Conservation (phyloP, 1,140 invertebrate genomes). For the Drosophila takahashii region DNA sequence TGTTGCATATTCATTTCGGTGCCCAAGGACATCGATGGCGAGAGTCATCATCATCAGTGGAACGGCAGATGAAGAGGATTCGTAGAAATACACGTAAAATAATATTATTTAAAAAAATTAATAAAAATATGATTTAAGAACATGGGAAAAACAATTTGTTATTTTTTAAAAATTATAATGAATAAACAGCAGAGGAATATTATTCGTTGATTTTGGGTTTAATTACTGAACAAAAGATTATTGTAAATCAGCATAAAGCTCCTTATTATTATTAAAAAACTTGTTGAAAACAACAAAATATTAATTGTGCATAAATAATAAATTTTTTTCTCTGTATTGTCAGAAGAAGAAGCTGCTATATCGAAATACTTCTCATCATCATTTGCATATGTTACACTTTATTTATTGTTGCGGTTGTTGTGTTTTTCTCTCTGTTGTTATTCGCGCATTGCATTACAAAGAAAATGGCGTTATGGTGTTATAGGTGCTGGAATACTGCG, state of each 20-base stretch:
- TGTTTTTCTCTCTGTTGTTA: slow-evolving; percentile 27
- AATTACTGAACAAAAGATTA: background rate
- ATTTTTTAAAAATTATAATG: too few species aligned
- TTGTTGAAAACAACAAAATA: background rate
- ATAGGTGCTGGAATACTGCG: background rate
- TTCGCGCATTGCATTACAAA: slow-evolving; percentile 72
- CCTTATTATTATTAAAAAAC: background rate
- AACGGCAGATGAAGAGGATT: slow-evolving; percentile 11
- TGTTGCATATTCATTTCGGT: slow-evolving; percentile 40
- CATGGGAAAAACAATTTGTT: background rate
- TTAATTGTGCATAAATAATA: background rate
- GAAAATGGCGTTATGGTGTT: slow-evolving; percentile 19
- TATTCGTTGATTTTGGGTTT: background rate
- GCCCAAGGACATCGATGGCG: slow-evolving; percentile 30
- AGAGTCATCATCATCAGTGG: slow-evolving; percentile 18
- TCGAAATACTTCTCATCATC: slow-evolving; percentile 76
- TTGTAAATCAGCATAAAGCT: background rate
- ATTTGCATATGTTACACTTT: slow-evolving; percentile 82
- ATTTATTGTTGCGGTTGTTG: slow-evolving; percentile 73
- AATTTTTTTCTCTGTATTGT: slow-evolving; percentile 22
- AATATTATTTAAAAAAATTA: background rate
- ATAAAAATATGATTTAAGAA: background rate
- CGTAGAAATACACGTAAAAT: slow-evolving; percentile 10
- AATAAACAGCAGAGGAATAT: too few species aligned
- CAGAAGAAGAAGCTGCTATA: slow-evolving; percentile 23